Evolutionary conservation across 37 sponge, comb jelly and placozoan genomes (phyloP), one percentile per base, ranked within the genome.

Genomic region (Ianthella basta): DNA sequence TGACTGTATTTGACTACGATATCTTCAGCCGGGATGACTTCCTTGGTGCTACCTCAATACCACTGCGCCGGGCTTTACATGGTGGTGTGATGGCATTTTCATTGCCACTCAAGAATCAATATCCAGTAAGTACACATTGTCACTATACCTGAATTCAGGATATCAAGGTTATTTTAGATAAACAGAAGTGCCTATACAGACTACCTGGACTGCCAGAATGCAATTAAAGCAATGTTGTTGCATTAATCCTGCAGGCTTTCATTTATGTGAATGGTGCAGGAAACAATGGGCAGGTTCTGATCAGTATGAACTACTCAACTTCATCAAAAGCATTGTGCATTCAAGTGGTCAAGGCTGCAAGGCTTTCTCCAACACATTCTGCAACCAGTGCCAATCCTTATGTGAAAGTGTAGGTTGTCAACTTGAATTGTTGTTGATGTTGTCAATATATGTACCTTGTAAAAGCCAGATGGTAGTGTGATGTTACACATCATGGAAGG

Each of bases 11-110:
- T 10, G 78, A 75, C 16, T 75, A 75, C 40, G 78, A 75, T 41
- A 24, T 75, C n/a, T 39, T 75, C 25, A 75, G 78, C 53, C 37
- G 37, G 21, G 78, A 75, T 41, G 78, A 75, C 53, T 75, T 75
- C 25, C 78, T 75, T 10, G 78, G 78, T 4, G 44, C 78, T n/a
- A 41, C 78, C 1, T 53, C 78, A 19, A 30, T 75, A 24, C 78
- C 78, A 53, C 37, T 75, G 53, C 44, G 78, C 23, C 36, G 78
- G 25, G 44, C n/a, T n/a, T 44, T 75, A 36, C 78, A 75, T 75
- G 44, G n/a, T 19, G 78, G 40, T 19, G 25, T 53, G 24, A 75
- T 75, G 78, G 16, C 78, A 24, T 75, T 75, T 41, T 24, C 37
- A 24, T 36, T 75, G 53, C 53, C 78, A 38, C 53, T 75, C 54